A percentile compares a stretch with the other conserved stretches of the same genome.
Evolutionary conservation across 2,113 vertebrate species (phyloP).

Genomic region (Dinomys branickii): DNA sequence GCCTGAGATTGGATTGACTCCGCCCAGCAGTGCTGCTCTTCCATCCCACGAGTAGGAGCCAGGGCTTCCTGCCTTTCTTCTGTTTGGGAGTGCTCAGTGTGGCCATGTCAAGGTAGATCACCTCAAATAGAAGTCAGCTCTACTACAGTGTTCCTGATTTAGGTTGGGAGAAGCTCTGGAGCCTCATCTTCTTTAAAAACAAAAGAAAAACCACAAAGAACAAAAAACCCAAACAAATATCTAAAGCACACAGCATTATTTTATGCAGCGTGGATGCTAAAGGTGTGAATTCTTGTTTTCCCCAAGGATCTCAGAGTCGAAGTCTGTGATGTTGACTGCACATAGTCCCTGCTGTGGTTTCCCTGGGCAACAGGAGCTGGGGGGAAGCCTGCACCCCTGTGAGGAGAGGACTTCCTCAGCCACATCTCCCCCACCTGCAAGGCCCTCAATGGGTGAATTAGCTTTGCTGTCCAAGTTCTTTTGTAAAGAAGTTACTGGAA

Average conservation of each 20-base stretch:
- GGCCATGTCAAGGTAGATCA: neutral
- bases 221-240: neutral
- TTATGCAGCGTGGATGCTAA: constrained; percentile 33
- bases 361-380: constrained; percentile 58
- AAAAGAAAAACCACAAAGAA: constrained; percentile 26
- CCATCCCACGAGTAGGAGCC: neutral
- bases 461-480: constrained; percentile 1
- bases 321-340: constrained; percentile 45
- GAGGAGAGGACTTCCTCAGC: neutral
- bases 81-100: neutral
- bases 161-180: neutral
- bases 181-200: constrained; percentile 3
- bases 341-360: constrained; percentile 41
- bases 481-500: neutral
- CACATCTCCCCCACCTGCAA: neutral
- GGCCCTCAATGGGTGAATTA: neutral
- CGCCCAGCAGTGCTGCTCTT: neutral
- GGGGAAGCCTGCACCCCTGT: neutral
- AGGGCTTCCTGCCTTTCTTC: neutral
- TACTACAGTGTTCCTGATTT: constrained; percentile 2
- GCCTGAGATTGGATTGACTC: neutral
- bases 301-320: constrained; percentile 66
- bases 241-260: constrained; percentile 7
- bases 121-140: neutral
- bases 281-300: constrained; percentile 68